These are phyloP conservation scores for Lycopodina hypogea DNA, from an alignment of 37 sponge, comb jelly and placozoan species.

Conservation along the genomic window DNA sequence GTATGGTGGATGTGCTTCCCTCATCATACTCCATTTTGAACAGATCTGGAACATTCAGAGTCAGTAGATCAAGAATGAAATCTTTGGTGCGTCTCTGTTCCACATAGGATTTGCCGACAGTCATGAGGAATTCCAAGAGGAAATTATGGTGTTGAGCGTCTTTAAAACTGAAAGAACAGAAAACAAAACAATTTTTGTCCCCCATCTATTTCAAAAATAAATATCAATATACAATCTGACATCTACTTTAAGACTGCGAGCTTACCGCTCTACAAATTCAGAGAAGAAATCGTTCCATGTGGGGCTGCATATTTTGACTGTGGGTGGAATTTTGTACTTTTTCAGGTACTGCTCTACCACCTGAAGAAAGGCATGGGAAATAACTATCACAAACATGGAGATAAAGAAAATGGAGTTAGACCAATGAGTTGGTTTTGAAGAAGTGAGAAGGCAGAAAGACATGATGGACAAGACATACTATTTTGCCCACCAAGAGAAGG, in stretches of 20 bases:
- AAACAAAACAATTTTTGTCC: not conserved
- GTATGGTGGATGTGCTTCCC: conserved; percentile 24
- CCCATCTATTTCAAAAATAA: not conserved
- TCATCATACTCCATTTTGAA: conserved; percentile 27
- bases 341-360: conserved; percentile 41
- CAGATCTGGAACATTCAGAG: conserved; percentile 28
- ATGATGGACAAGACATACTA: not conserved
- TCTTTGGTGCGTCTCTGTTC: conserved; percentile 20
- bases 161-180: conserved; percentile 24
- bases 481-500: not conserved
- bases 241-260: not conserved
- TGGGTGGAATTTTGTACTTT: conserved; percentile 35
- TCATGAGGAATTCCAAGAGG: conserved; percentile 45
- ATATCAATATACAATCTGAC: too few species aligned
- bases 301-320: conserved; percentile 32
- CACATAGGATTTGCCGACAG: conserved; percentile 27
- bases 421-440: too few species aligned
- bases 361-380: conserved; percentile 8
- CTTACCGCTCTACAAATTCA: conserved; percentile 47
- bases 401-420: too few species aligned
- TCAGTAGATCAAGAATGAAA: conserved; percentile 44
- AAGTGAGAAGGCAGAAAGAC: not conserved
- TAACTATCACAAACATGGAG: not conserved
- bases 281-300: conserved; percentile 51
- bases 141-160: conserved; percentile 42